Evolutionary conservation across 2,888 invertebrate genomes (phyloP), one percentile per base, ranked within the genome.

Genomic region (Schizotus pectinicornis): DNA sequence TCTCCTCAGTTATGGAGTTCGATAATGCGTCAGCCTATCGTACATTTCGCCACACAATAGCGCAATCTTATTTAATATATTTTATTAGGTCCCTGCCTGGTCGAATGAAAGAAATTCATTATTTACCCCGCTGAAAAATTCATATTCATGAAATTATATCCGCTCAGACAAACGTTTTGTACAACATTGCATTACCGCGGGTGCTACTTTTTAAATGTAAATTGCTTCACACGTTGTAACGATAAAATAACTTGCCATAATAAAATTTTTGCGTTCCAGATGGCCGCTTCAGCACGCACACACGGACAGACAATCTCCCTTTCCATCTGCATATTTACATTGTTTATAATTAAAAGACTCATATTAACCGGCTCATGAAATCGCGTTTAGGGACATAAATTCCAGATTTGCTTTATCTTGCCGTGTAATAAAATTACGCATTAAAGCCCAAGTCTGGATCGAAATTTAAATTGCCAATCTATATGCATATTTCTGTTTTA

Each of bases 161-260:
- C 46, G 39, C 54, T 35, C 45, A 33, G 34, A 39, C 39, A 38
- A 56, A 56, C 50, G 50, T 50, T 50, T 50, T 43, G 34, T 43
- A 37, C 57, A 48, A 53, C 54, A 57, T 49, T 50, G 34, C 46
- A 54, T 50, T 54, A 54, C 42, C 39, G 43, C 49, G 38, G 30
- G 1, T 41, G 42, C 47, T 45, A 50, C 43, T 56, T 51, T 53
- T 65, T 56, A 58, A 63, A 63, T 62, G 53, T 56, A 63, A 63
- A 59, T 57, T 54, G 45, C 49, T 55, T 63, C 61, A 59, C 64
- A 62, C 59, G 56, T 62, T 61, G 52, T 53, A 55, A 59, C 49
- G 47, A 50, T 60, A 58, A 62, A 62, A 60, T 61, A 59, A 59
- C 56, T 41, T 52, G 51, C 47, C 50, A 43, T 43, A 61, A 61